Percentiles rank a stretch among this genome's conserved stretches.
phyloP scores from a whole-genome alignment of 64 coral and sea anemone genomes.

The Montipora foliosa region DNA sequence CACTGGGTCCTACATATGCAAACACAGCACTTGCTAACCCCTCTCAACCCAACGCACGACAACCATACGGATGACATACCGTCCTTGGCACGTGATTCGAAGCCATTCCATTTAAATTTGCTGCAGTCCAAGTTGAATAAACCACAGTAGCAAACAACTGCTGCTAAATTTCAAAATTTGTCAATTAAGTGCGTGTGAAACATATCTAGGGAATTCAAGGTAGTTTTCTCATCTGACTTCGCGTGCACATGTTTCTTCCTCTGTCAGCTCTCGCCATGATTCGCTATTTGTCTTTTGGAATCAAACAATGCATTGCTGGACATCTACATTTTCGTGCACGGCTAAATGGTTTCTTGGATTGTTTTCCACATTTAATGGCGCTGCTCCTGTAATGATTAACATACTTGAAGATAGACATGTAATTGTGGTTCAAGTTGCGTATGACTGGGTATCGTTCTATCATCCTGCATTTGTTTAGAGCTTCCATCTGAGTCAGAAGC shows the following conservation, averaged over 20 bases:
- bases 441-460: no score
- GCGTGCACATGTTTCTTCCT: not conserved
- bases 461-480: no score
- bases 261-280: not conserved
- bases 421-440: no score
- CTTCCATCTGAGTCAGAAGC: no score
- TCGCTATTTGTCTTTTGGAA: not conserved
- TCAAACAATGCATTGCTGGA: not conserved
- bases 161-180: not conserved
- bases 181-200: no score
- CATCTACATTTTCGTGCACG: not conserved
- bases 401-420: not conserved
- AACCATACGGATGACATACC: no score
- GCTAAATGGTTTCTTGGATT: not conserved
- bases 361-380: not conserved
- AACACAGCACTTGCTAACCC: not conserved
- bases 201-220: no score
- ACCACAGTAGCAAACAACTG: slow-evolving; percentile 46
- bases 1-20: not conserved
- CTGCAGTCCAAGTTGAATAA: not conserved
- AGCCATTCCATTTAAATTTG: slow-evolving; percentile 39
- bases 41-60: no score
- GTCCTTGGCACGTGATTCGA: slow-evolving; percentile 47
- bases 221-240: not conserved
- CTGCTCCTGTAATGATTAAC: no score